These are phyloP conservation scores for Ceramica pisi DNA, from an alignment of 2,888 invertebrate genomes.

Conservation along the genomic window DNA sequence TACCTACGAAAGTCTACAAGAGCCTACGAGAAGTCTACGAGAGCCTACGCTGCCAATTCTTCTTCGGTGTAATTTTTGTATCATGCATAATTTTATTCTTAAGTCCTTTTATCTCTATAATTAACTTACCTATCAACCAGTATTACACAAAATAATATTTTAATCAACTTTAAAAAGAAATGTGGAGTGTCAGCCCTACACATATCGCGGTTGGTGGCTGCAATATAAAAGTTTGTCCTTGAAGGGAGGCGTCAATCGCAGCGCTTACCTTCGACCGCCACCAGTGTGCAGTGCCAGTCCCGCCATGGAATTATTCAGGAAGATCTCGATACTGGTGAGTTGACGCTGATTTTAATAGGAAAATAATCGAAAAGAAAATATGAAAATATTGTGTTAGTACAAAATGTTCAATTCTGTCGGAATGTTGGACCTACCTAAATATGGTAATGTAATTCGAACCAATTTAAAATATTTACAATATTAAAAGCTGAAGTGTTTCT, in stretches of 20 bases:
- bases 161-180: no score
- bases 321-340: slow-evolving; percentile 77
- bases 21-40: slow-evolving; percentile 6
- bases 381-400: no score
- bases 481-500: no score
- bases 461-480: no score
- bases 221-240: slow-evolving; percentile 85
- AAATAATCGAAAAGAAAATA: background rate
- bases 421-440: no score
- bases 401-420: no score
- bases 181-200: slow-evolving; percentile 53
- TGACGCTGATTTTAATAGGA: background rate
- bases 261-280: slow-evolving; percentile 55
- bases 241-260: slow-evolving; percentile 73
- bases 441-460: no score
- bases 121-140: background rate
- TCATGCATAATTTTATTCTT: background rate
- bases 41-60: background rate
- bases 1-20: background rate
- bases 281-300: slow-evolving; percentile 30
- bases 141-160: no score
- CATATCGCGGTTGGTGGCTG: slow-evolving; percentile 30
- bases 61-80: background rate
- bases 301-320: slow-evolving; percentile 76
- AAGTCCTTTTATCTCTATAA: background rate